Conservation (phyloP, 2,888 invertebrate genomes). For the Drosophila emarginata region DNA sequence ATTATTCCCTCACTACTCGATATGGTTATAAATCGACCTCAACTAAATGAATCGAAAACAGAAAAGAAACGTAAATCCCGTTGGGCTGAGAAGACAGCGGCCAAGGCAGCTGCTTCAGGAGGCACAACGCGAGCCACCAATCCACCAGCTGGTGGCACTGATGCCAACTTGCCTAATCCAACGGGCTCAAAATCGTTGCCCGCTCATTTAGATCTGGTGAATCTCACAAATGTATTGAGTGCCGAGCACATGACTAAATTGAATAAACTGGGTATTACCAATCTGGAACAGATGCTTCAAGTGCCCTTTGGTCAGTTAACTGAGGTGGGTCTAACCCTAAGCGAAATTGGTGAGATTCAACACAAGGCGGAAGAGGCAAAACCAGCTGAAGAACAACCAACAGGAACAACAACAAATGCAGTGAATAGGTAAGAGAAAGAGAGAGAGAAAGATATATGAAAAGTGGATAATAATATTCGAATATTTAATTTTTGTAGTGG, state of each 20-base stretch:
- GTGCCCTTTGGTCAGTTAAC: conserved; percentile 85
- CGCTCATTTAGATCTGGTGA: conserved; percentile 84
- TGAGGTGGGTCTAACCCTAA: conserved; percentile 85
- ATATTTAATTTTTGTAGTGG: not conserved
- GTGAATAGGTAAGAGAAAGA: conserved; percentile 2
- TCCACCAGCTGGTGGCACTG: not conserved
- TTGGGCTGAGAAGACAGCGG: conserved; percentile 75
- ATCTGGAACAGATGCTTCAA: conserved; percentile 85
- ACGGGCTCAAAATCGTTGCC: conserved; percentile 46
- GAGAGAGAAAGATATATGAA: not conserved
- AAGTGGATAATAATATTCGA: not conserved
- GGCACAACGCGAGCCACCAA: conserved; percentile 1
- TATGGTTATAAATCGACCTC: conserved; percentile 80
- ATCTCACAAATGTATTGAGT: conserved; percentile 85
- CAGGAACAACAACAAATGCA: conserved; percentile 30
- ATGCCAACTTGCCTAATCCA: not conserved
- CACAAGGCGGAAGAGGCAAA: conserved; percentile 83
- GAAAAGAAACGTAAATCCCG: conserved; percentile 81
- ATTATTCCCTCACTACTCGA: conserved; percentile 81
- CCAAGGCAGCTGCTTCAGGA: conserved; percentile 19
- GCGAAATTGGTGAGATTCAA: conserved; percentile 86
- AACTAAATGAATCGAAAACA: conserved; percentile 38
- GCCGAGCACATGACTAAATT: conserved; percentile 85
- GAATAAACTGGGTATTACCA: conserved; percentile 85
- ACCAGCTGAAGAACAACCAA: conserved; percentile 28